Conservation (phyloP, 2,113 vertebrate species). For the Upupa epops region DNA sequence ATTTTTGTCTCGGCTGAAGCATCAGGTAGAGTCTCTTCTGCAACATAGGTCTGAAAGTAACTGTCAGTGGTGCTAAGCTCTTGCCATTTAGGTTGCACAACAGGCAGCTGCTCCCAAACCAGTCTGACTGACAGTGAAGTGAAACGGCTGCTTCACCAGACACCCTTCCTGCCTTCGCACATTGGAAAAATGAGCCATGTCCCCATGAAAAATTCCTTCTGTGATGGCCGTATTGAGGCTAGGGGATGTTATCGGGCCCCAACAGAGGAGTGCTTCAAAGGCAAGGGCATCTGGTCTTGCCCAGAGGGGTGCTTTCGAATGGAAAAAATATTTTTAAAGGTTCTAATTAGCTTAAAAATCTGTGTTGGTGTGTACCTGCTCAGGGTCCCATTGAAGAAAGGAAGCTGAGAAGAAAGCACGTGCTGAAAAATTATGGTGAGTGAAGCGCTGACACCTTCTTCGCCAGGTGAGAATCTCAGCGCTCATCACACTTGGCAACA, state of each 20-base stretch:
- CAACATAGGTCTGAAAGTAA: background rate
- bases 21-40: background rate
- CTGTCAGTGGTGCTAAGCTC: background rate
- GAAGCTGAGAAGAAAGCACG: background rate
- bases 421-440: background rate
- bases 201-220: accelerated
- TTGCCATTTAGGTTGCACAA: slow-evolving; percentile 11
- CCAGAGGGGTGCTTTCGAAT: background rate
- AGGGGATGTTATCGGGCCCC: background rate
- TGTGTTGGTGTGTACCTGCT: background rate
- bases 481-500: background rate
- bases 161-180: background rate
- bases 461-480: background rate
- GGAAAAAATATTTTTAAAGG: background rate
- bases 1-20: background rate
- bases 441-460: background rate
- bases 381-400: background rate
- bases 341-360: background rate
- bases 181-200: background rate
- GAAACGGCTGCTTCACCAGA: background rate
- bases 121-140: background rate
- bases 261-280: background rate
- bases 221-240: background rate
- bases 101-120: background rate
- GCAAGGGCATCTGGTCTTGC: background rate